Conservation (phyloP, 2,113 vertebrate genomes). For the Electrona antarctica region DNA sequence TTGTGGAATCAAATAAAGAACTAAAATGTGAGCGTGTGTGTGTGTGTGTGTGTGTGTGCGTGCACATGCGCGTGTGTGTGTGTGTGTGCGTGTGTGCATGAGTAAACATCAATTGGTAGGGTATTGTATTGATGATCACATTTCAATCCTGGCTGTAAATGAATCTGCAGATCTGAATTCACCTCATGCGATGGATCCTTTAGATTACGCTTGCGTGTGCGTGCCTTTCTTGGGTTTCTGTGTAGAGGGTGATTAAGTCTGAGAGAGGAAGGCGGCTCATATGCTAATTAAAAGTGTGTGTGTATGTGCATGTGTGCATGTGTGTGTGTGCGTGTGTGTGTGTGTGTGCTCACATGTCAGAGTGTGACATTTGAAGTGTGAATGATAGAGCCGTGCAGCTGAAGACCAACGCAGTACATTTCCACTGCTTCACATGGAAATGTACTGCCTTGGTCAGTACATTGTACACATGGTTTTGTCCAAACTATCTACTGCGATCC, state of each 20-base stretch:
- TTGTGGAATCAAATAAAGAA: no score
- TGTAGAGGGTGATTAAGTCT: slow-evolving; percentile 53
- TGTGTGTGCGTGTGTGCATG: slow-evolving; percentile 6
- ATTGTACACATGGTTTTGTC: no score
- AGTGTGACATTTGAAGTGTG: slow-evolving; percentile 21
- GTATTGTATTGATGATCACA: slow-evolving; percentile 47
- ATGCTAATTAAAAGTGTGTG: slow-evolving; percentile 42
- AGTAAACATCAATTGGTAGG: neutral
- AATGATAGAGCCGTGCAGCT: slow-evolving; percentile 21
- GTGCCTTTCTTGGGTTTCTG: slow-evolving; percentile 51
- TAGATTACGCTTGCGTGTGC: slow-evolving; percentile 22
- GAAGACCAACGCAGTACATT: slow-evolving; percentile 4
- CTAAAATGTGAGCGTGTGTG: no score
- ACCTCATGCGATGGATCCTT: slow-evolving; percentile 29
- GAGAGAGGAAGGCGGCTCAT: slow-evolving; percentile 2
- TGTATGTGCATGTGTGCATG: neutral
- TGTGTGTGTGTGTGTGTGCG: neutral
- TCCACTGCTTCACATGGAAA: slow-evolving; percentile 1
- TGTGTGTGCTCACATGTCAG: neutral
- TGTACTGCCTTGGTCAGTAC: no score
- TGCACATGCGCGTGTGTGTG: neutral
- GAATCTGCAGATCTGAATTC: slow-evolving; percentile 51
- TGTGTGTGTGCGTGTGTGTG: neutral
- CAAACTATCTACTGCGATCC: neutral
- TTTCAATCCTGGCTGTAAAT: slow-evolving; percentile 63